Conservation (phyloP, 2,888 invertebrate species). For the Tachina fera region DNA sequence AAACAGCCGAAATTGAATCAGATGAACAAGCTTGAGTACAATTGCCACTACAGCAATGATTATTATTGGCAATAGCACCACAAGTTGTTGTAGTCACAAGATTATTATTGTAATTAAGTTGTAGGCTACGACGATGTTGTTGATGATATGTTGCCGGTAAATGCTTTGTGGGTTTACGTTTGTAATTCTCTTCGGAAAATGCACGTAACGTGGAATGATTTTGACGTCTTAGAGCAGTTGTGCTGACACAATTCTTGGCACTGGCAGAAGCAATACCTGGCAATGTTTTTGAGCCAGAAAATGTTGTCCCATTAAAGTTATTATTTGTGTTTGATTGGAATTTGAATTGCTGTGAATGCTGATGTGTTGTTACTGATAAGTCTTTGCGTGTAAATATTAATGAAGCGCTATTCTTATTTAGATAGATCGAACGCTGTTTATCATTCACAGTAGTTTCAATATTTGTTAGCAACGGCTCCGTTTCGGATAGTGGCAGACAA, state of each 20-base stretch:
- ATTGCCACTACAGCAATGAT: constrained; percentile 64
- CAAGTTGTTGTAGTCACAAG: constrained; percentile 78
- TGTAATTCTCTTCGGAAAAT: constrained; percentile 64
- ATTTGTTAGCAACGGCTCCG: constrained; percentile 80
- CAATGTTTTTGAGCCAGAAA: constrained; percentile 36
- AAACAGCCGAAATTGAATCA: constrained; percentile 72
- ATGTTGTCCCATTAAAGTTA: constrained; percentile 69
- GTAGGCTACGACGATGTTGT: constrained; percentile 81
- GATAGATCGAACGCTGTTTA: constrained; percentile 79
- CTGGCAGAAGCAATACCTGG: constrained; percentile 21
- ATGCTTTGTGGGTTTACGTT: constrained; percentile 71
- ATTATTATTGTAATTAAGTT: constrained; percentile 80
- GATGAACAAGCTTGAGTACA: constrained; percentile 42
- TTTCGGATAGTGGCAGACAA: constrained; percentile 80
- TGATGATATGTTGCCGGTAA: constrained; percentile 75
- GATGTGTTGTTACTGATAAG: constrained; percentile 59
- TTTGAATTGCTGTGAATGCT: constrained; percentile 57
- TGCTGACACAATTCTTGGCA: constrained; percentile 19
- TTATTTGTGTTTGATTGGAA: constrained; percentile 69
- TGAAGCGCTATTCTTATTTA: constrained; percentile 81
- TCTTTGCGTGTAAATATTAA: constrained; percentile 82
- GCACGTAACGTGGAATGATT: constrained; percentile 69
- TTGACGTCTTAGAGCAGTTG: constrained; percentile 52
- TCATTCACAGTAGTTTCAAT: constrained; percentile 79
- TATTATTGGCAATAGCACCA: constrained; percentile 73